These are phyloP conservation scores for Pangasius larnaudii DNA, from an alignment of 2,797 vertebrate genomes.

Conservation along the genomic window DNA sequence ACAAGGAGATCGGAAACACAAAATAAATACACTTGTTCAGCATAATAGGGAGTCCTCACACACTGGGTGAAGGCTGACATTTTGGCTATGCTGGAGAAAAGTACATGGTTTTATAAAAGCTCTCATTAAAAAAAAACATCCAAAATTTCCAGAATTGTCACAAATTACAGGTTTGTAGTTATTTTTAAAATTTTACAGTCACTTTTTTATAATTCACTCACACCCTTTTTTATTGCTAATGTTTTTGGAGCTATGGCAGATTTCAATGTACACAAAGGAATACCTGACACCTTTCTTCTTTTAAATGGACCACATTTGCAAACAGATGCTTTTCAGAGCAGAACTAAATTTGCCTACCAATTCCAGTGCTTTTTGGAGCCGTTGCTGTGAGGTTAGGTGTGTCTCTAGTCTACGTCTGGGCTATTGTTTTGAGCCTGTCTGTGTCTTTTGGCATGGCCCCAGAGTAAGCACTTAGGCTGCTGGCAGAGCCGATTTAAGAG, in stretches of 20 bases:
- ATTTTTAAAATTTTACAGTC: not conserved
- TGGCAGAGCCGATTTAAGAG: conserved; percentile 14
- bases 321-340: conserved; percentile 29
- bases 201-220: not conserved
- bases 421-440: conserved; percentile 15
- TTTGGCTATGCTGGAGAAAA: conserved; percentile 13
- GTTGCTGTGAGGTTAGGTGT: conserved; percentile 23
- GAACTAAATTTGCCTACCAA: conserved; percentile 29
- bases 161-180: not conserved
- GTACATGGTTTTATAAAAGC: conserved; percentile 25
- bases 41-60: conserved; percentile 42
- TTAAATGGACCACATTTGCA: conserved; percentile 13
- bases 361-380: conserved; percentile 23
- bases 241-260: conserved; percentile 7
- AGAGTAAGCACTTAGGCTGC: conserved; percentile 8
- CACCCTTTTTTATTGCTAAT: conserved; percentile 12
- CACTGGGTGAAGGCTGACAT: conserved; percentile 2
- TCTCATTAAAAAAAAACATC: not conserved
- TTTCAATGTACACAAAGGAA: conserved; percentile 19
- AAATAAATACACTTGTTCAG: conserved; percentile 65
- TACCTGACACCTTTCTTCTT: conserved; percentile 6
- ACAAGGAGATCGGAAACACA: conserved; percentile 67
- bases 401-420: not conserved
- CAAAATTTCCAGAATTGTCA: not conserved
- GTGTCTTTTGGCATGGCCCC: conserved; percentile 2